Evolutionary conservation across 2,113 vertebrate species (phyloP), one percentile per base, ranked within the genome.

Genomic region (Stercorarius parasiticus): DNA sequence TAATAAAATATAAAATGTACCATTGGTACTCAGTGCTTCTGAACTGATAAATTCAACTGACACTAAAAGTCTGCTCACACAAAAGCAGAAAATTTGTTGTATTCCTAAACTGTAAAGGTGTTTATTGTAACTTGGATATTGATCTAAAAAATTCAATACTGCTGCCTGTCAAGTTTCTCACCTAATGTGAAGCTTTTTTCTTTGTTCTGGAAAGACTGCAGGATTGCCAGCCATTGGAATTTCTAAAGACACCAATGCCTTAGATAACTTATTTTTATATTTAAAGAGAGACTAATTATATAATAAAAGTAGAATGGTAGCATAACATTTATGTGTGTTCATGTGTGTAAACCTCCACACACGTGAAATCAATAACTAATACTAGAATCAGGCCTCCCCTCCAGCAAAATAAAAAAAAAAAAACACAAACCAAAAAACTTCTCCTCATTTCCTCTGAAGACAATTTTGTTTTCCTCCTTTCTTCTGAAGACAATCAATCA

Each of bases 1-100:
- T 93, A 90, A 88, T 90, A 95, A 95, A 97, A 94, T 81, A 95
- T 78, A 74, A 91, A 94, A 92, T 15, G 55, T 47, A 83, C 40
- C 6, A 1, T 19, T 65, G 83, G 6, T 40, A 94, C 64, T 86
- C 50, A 52, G 43, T 64, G 50, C 11, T 86, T 95, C 78, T 87
- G 42, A 89, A 77, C 34, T 34, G 30, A 82, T 90, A 96, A 93
- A 95, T 95, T 93, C 80, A 91, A 78, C 53, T 65, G 86, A 89
- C 34, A 56, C 40, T 81, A 83, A 52, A 93, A 93, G 58, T 77
- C 64, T 96, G 22, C 55, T 88, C 64, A 74, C 27, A 26, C 9
- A 69, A 88, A 91, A 36, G 15, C 27, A 40, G 81, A 90, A 89
- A 91, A 86, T 76, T 21, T 79, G 9, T 69, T 85, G 38, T 27